Evolutionary conservation across 2,113 vertebrate species (phyloP).

Genomic region (Camelus dromedarius): DNA sequence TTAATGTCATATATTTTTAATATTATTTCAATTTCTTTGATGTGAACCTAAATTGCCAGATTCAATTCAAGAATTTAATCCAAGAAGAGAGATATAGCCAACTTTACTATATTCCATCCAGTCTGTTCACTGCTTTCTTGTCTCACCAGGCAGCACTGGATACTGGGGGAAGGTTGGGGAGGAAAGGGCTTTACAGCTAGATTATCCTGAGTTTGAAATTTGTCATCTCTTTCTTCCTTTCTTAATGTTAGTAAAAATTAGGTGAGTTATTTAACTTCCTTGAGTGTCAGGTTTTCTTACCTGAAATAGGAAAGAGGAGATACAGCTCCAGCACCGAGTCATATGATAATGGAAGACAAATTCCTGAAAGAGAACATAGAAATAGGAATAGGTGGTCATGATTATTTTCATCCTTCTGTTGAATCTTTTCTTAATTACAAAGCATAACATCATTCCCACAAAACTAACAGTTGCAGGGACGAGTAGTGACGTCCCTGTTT

Average conservation of each 20-base stretch:
- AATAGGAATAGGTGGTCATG: background rate
- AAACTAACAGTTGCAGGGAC: background rate
- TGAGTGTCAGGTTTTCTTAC: background rate
- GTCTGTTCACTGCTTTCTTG: background rate
- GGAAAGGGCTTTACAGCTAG: background rate
- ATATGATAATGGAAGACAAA: background rate
- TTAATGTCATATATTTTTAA: background rate
- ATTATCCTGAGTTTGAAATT: background rate
- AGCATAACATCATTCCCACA: background rate
- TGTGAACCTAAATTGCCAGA: background rate
- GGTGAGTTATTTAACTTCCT: background rate
- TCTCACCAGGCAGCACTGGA: background rate
- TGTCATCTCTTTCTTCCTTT: background rate
- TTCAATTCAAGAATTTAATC: background rate
- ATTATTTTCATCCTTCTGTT: background rate
- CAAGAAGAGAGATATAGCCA: background rate
- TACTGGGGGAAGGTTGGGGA: background rate
- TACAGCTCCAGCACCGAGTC: background rate
- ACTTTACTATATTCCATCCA: background rate
- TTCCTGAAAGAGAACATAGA: background rate
- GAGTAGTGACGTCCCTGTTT: background rate
- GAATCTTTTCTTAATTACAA: background rate
- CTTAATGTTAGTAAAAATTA: background rate
- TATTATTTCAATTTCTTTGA: background rate
- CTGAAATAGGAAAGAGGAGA: background rate